These are phyloP conservation scores for Agrypnia vestita DNA, from an alignment of 1,140 invertebrate species.

Conservation along the genomic window DNA sequence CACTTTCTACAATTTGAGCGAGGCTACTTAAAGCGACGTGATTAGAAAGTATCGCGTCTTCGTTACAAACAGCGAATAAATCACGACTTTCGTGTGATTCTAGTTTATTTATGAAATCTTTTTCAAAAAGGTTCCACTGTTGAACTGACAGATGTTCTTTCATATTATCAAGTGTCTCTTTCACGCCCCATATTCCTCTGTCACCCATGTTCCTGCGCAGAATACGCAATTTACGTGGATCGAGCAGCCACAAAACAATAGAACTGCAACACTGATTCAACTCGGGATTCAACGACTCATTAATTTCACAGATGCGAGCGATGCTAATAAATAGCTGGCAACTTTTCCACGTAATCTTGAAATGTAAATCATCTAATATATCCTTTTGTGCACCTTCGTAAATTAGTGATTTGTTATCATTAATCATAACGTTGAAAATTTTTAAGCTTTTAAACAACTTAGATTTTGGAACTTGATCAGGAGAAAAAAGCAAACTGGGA, in stretches of 20 bases:
- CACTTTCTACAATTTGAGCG: neutral
- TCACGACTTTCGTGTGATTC: neutral
- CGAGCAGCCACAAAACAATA: neutral
- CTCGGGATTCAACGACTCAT: neutral
- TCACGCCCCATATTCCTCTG: neutral
- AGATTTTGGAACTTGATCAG: constrained; percentile 1
- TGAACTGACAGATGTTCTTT: neutral
- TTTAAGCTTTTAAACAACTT: constrained; percentile 27
- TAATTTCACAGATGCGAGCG: neutral
- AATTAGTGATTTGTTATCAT: neutral
- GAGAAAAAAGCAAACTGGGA: neutral
- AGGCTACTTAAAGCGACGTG: neutral
- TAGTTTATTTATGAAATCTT: neutral
- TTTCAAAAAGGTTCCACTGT: constrained; percentile 12
- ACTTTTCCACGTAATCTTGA: constrained; percentile 27
- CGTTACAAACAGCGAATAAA: neutral
- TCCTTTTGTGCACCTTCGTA: neutral
- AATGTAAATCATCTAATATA: constrained; percentile 14
- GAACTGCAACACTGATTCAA: neutral
- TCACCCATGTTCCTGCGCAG: constrained; percentile 13
- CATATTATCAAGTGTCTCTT: neutral
- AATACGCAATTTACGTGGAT: neutral
- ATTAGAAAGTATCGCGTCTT: neutral
- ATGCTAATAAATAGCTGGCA: neutral
- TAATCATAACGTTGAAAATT: neutral